Conservation (phyloP, 2,888 invertebrate genomes). For the Xestia ashworthii region DNA sequence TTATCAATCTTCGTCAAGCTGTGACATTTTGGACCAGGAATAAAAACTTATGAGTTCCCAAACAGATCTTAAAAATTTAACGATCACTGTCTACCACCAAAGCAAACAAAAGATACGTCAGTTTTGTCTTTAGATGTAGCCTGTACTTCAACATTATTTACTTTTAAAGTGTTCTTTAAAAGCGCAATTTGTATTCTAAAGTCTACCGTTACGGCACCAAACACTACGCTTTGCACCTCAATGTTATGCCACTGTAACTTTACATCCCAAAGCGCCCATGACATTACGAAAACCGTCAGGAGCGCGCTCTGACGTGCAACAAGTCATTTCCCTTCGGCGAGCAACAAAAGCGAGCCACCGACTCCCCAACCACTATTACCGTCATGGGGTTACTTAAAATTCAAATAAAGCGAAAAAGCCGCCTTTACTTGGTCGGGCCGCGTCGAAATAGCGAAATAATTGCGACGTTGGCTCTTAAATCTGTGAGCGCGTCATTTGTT, state of each 20-base stretch:
- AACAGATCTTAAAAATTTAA: conserved; percentile 29
- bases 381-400: conserved; percentile 75
- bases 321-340: conserved; percentile 65
- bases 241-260: conserved; percentile 44
- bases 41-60: conserved; percentile 30
- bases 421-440: conserved; percentile 74
- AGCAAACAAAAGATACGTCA: conserved; percentile 31
- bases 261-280: conserved; percentile 47
- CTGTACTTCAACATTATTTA: conserved; percentile 16
- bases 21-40: conserved; percentile 38
- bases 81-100: conserved; percentile 1
- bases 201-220: conserved; percentile 20
- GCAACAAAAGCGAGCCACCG: conserved; percentile 67
- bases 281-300: conserved; percentile 62
- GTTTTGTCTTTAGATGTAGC: not conserved
- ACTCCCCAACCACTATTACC: conserved; percentile 66
- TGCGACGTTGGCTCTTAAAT: conserved; percentile 84
- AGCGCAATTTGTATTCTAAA: conserved; percentile 26
- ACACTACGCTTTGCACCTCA: conserved; percentile 30
- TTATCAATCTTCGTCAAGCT: conserved; percentile 62
- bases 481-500: conserved; percentile 86
- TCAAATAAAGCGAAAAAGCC: conserved; percentile 82
- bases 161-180: conserved; percentile 31
- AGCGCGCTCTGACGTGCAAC: conserved; percentile 56
- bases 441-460: conserved; percentile 87